Evolutionary conservation across 2,113 vertebrate species (phyloP).

Genomic region (Pituophis catenifer): DNA sequence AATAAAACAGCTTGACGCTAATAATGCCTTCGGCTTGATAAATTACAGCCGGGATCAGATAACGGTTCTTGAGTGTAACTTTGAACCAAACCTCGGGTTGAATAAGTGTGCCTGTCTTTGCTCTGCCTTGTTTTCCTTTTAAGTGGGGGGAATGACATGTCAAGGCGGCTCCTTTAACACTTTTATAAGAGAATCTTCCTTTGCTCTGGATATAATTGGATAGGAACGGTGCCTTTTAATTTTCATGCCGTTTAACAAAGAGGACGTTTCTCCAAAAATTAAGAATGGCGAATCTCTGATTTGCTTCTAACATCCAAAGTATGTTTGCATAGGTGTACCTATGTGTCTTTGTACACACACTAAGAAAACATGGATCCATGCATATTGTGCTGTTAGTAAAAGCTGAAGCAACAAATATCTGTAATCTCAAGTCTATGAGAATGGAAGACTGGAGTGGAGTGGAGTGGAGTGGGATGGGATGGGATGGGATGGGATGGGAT

Average conservation of each 20-base stretch:
- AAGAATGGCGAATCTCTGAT: not conserved
- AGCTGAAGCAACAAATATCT: not conserved
- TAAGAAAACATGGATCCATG: not conserved
- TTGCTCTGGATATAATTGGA: not conserved
- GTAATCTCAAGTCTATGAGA: not conserved
- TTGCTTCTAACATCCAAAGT: not conserved
- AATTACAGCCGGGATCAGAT: constrained; percentile 67
- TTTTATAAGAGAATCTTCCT: not conserved
- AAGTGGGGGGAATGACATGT: constrained; percentile 34
- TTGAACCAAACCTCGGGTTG: constrained; percentile 59
- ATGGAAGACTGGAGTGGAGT: not conserved
- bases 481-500: too few relatives aligned
- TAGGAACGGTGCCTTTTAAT: not conserved
- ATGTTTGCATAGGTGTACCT: not conserved
- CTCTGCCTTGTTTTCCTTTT: constrained; percentile 54
- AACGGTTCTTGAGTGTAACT: constrained; percentile 66
- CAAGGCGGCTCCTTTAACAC: constrained; percentile 34
- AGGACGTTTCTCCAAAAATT: not conserved
- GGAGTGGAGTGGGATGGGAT: too few relatives aligned
- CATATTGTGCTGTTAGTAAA: not conserved
- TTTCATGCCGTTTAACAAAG: not conserved
- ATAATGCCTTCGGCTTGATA: constrained; percentile 67
- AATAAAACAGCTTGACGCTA: constrained; percentile 71
- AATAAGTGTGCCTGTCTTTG: constrained; percentile 17
- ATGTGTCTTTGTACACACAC: not conserved